Evolutionary conservation across 2,797 vertebrate genomes (phyloP), one percentile per base, ranked within the genome.

Genomic region (Hippopotamyrus pictus): DNA sequence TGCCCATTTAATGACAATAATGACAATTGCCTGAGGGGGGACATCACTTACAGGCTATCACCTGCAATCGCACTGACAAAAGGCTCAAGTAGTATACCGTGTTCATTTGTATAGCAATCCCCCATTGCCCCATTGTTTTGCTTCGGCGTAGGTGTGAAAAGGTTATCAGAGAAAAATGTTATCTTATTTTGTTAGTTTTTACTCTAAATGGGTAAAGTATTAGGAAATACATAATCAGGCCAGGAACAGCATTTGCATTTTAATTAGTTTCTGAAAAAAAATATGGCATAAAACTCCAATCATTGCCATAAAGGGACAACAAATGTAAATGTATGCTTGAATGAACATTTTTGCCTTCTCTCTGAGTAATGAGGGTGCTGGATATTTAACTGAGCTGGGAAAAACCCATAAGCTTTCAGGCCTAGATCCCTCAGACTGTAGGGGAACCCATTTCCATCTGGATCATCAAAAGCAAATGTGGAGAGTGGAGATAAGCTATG

Each of bases 1-100:
- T 94, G 91, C 94, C 91, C 90, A 90, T 91, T 90, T 92, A 90
- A 51, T 91, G 92, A 95, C 94, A 94, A 94, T 92, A 90, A 51
- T 91, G 92, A 95, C 94, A 94, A 94, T 93, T 89, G 92, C 90
- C 91, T 53, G 88, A 73, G 95, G 95, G 94, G 94, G 94, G 92
- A 95, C 93, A 93, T 94, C 93, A 91, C 92, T 95, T 94, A 94
- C 91, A 91, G 92, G 90, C 92, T 90, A 82, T 94, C 94, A 93
- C 93, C 94, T 92, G 93, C 93, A 91, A 90, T 92, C 50, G 50
- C 91, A 93, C 90, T 62, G 88, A 95, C 95, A 95, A 95, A 95
- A 95, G 93, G 93, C 88, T 91, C 89, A 92, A 95, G 92, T 92
- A n/a, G 33, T 44, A 44, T 53, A 93, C 90, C 93, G 91, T 88